Conservation (phyloP, 2,888 invertebrate species). For the Hypomecis atomaria region DNA sequence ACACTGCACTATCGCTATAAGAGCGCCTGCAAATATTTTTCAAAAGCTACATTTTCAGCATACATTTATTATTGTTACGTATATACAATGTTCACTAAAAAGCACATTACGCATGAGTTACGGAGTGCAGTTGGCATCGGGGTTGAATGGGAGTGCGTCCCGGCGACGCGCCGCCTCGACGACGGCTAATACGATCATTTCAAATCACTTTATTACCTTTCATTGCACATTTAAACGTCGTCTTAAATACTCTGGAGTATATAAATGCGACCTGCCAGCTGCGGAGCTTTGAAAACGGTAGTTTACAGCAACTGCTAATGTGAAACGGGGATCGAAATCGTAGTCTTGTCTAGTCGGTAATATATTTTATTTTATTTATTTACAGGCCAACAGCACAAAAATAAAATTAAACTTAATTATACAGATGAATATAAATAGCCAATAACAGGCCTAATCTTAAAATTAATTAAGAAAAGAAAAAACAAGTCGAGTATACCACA, state of each 20-base stretch:
- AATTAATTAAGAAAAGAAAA: no score
- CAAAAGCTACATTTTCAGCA: slow-evolving; percentile 50
- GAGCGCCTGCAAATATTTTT: slow-evolving; percentile 43
- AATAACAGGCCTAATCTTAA: no score
- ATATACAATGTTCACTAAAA: slow-evolving; percentile 51
- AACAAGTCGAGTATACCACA: no score
- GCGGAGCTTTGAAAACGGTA: slow-evolving; percentile 3
- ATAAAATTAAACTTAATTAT: no score
- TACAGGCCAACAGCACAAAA: no score
- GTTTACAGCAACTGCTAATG: slow-evolving; percentile 6
- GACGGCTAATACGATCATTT: slow-evolving; percentile 42
- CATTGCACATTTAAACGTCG: slow-evolving; percentile 22
- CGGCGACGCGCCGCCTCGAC: slow-evolving; percentile 41
- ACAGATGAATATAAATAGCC: no score
- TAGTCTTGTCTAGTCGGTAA: background rate
- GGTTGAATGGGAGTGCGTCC: slow-evolving; percentile 50
- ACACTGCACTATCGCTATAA: slow-evolving; percentile 41
- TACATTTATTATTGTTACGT: slow-evolving; percentile 45
- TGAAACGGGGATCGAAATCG: slow-evolving; percentile 3
- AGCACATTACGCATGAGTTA: slow-evolving; percentile 65
- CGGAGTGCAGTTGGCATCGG: slow-evolving; percentile 66
- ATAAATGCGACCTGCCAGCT: slow-evolving; percentile 9
- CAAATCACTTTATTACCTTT: slow-evolving; percentile 37
- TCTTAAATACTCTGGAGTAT: slow-evolving; percentile 10
- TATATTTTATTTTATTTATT: no score